These are phyloP conservation scores for Seira musarum DNA, from an alignment of 2,888 invertebrate species.

Conservation along the genomic window DNA sequence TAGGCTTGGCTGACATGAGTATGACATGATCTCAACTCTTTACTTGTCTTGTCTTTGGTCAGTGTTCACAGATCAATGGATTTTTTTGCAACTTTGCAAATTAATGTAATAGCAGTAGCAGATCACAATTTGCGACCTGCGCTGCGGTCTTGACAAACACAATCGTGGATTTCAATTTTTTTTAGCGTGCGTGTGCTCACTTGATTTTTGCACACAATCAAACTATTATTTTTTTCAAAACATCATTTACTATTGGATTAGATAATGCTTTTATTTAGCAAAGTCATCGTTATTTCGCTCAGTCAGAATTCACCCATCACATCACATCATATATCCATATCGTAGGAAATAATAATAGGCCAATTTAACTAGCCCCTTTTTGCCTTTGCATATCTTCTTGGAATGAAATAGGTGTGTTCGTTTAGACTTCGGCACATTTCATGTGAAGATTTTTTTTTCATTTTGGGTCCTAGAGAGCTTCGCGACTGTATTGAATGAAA, in stretches of 20 bases:
- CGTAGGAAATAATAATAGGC: neutral
- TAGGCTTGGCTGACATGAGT: no score
- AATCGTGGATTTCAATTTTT: no score
- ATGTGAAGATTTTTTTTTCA: neutral
- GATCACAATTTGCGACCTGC: no score
- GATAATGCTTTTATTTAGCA: slow-evolving; percentile 40
- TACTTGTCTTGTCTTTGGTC: slow-evolving; percentile 6
- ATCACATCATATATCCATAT: no score
- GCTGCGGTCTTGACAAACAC: no score
- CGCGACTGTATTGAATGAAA: no score
- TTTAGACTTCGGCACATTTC: no score
- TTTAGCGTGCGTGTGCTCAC: neutral
- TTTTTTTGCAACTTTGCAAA: slow-evolving; percentile 26
- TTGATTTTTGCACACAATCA: neutral
- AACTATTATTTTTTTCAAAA: neutral
- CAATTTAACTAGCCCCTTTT: neutral
- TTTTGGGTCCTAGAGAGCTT: neutral
- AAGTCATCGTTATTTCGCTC: no score
- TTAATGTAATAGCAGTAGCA: neutral
- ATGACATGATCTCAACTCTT: neutral
- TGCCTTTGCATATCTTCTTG: neutral
- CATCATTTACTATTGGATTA: slow-evolving; percentile 16
- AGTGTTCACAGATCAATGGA: slow-evolving; percentile 5
- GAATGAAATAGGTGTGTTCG: no score
- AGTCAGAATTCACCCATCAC: no score